These are phyloP conservation scores for Drosophila nannoptera DNA, from an alignment of 1,140 invertebrate genomes.

Conservation along the genomic window DNA sequence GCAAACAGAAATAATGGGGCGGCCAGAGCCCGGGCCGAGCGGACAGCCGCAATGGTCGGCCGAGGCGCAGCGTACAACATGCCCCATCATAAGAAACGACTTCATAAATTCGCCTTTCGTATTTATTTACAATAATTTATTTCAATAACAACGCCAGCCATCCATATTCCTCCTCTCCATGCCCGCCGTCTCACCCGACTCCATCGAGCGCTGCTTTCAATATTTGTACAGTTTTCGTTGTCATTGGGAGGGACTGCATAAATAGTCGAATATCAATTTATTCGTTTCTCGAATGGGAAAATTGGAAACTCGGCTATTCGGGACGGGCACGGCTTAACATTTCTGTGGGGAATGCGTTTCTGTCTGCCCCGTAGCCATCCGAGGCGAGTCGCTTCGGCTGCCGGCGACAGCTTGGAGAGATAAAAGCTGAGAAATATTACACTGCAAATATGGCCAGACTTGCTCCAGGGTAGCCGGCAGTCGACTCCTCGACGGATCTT, in stretches of 20 bases:
- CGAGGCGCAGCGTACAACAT: constrained; percentile 49
- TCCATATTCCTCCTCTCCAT: constrained; percentile 22
- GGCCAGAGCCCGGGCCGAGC: constrained; percentile 14
- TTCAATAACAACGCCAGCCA: constrained; percentile 71
- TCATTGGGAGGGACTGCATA: constrained; percentile 41
- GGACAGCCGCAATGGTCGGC: constrained; percentile 4
- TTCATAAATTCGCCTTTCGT: constrained; percentile 75
- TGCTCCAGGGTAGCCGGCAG: too few relatives aligned
- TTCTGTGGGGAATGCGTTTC: constrained; percentile 23
- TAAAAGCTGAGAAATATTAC: too few relatives aligned
- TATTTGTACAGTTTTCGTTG: constrained; percentile 25
- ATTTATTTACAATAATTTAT: constrained; percentile 79
- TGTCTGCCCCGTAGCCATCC: background rate
- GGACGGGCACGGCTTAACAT: constrained; percentile 59
- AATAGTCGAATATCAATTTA: constrained; percentile 74
- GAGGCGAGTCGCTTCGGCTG: too few relatives aligned
- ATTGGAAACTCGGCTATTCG: constrained; percentile 29
- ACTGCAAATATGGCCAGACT: too few relatives aligned
- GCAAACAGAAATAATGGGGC: constrained; percentile 73
- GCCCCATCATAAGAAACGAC: constrained; percentile 54
- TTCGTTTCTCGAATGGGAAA: constrained; percentile 45
- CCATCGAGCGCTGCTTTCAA: background rate
- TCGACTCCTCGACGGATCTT: too few relatives aligned
- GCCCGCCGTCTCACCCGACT: constrained; percentile 14
- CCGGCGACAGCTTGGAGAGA: background rate